These are phyloP conservation scores for Chelon auratus DNA, from an alignment of 2,797 vertebrate species.

Conservation along the genomic window DNA sequence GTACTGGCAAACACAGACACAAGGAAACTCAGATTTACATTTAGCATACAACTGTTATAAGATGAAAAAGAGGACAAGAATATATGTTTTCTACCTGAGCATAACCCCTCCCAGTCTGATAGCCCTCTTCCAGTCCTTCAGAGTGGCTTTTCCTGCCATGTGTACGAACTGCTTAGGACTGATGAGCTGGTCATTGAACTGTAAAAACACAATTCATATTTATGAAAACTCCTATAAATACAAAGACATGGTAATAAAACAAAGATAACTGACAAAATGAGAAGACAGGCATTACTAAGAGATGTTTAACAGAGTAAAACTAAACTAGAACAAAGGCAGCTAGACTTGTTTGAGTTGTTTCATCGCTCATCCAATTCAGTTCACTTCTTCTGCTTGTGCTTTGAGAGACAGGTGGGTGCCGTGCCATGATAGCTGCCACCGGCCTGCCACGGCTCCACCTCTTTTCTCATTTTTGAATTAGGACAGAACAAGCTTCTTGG, in stretches of 20 bases:
- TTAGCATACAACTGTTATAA: background rate
- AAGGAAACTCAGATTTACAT: constrained; percentile 4
- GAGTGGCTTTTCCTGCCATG: constrained; percentile 93
- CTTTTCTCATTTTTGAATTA: no score
- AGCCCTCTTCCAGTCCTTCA: constrained; percentile 97
- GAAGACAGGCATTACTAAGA: background rate
- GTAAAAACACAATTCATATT: constrained; percentile 28
- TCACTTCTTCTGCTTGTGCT: no score
- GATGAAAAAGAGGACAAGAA: constrained; percentile 1
- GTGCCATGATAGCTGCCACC: no score
- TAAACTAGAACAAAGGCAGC: no score
- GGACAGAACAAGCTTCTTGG: no score
- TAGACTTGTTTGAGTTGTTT: no score
- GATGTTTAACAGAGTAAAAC: no score
- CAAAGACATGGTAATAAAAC: background rate
- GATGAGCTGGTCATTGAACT: constrained; percentile 96
- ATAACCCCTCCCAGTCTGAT: constrained; percentile 94
- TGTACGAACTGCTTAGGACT: constrained; percentile 97
- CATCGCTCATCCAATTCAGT: no score
- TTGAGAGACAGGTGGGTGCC: no score
- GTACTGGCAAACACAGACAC: constrained; percentile 46
- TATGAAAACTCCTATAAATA: background rate
- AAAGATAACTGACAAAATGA: background rate
- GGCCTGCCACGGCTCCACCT: no score
- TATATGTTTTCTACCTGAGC: constrained; percentile 87